Evolutionary conservation across 2,113 vertebrate species (phyloP), one percentile per base, ranked within the genome.

Genomic region (Charadrius vociferus): DNA sequence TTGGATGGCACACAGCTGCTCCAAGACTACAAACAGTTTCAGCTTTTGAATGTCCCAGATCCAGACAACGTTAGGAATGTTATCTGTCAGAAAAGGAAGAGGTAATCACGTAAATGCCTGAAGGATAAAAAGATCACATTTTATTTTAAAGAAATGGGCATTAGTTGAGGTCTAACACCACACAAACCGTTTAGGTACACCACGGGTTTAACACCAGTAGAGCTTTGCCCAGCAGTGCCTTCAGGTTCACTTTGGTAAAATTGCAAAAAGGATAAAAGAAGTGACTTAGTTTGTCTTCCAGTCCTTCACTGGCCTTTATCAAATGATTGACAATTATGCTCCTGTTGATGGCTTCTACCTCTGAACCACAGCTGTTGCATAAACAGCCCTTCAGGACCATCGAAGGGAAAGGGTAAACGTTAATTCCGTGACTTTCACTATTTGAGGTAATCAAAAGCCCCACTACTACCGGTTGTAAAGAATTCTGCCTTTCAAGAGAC

Each of bases 41-140:
- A 99, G 98, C 97, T 97, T 99, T 74, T 98, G 98, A 43, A 99
- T 91, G 93, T 99, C 99, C 99, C 99, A 99, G 93, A 99, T 97
- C 99, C 99, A 99, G 32, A 99, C 92, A 1, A 97, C 97, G 1
- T 97, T 98, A 34, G 99, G 98, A 95, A 99, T 97, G 86, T 98
- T 99, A 97, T 99, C 99, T 99, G 91, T 6, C 24, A 65, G 37
- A 56, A 50, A 58, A n/a, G 24, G 43, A 66, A 74, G 27, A 12
- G 21, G 26, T 4, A 17, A 9, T 23, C 0, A 2, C 3, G 3
- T 21, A 19, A 56, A 59, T 1, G 29, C 14, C 65, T 3, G 7
- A 32, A 43, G 65, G 72, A 61, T 39, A 9, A 75, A 49, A 3
- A 36, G 12, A 52, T 34, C 5, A 21, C 24, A 5, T 14, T 30